These are phyloP conservation scores for Eupeodes latifasciatus DNA, from an alignment of 2,888 invertebrate genomes.

Conservation along the genomic window DNA sequence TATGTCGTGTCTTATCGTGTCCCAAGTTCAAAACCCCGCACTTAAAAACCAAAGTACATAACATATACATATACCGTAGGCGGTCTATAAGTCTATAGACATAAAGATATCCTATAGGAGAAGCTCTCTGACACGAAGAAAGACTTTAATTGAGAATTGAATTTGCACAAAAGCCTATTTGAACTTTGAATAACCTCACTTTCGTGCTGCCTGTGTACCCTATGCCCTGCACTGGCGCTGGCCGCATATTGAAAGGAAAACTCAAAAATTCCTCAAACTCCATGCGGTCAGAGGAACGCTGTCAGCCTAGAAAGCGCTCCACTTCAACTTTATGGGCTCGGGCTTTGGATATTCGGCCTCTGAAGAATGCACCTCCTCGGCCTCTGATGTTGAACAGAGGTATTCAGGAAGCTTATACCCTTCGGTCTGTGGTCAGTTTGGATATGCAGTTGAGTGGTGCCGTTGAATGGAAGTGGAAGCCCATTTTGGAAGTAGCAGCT, in stretches of 20 bases:
- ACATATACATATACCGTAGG: too few species aligned
- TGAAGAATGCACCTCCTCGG: constrained; percentile 26
- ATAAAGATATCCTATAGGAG: not conserved
- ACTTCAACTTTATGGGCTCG: not conserved
- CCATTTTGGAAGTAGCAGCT: constrained; percentile 41
- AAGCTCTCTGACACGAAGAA: not conserved
- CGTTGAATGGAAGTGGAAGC: constrained; percentile 45
- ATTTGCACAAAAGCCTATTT: constrained; percentile 58
- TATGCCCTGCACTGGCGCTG: not conserved
- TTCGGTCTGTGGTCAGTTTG: constrained; percentile 61
- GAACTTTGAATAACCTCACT: constrained; percentile 50
- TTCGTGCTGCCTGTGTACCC: not conserved
- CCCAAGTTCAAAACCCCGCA: constrained; percentile 3
- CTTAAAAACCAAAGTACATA: not conserved
- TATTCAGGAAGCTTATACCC: not conserved
- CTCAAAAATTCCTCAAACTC: constrained; percentile 53
- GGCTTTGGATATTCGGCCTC: not conserved
- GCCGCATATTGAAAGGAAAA: constrained; percentile 50
- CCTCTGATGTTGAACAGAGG: not conserved
- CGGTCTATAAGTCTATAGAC: too few species aligned
- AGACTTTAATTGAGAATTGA: constrained; percentile 69
- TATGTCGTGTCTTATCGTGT: not conserved
- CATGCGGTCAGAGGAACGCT: constrained; percentile 21
- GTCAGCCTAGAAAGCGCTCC: not conserved
- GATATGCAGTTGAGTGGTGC: constrained; percentile 63